Conservation (phyloP, 2,888 invertebrate species). For the Apocheima hispidaria region DNA sequence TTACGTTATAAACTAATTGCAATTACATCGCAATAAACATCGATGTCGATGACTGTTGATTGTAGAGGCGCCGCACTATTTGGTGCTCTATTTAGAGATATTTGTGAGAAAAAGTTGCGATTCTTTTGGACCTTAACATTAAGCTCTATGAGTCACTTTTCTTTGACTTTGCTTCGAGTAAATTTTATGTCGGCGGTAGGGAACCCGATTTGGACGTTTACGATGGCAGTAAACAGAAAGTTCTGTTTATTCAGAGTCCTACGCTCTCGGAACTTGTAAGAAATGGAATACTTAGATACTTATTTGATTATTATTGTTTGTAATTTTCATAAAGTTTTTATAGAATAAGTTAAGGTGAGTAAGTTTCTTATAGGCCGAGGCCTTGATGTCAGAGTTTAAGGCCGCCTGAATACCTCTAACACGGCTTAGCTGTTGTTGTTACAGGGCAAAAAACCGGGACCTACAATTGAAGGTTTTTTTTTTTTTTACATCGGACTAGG, state of each 20-base stretch:
- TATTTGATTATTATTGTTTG: slow-evolving; percentile 11
- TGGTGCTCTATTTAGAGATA: slow-evolving; percentile 44
- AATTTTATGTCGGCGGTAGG: slow-evolving; percentile 41
- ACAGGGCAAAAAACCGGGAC: no score
- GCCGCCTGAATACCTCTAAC: no score
- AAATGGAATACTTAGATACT: slow-evolving; percentile 17
- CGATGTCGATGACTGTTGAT: slow-evolving; percentile 49
- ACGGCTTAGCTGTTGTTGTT: no score
- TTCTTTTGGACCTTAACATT: slow-evolving; percentile 5
- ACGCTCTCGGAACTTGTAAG: slow-evolving; percentile 30
- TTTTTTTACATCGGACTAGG: no score
- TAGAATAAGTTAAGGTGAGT: not conserved
- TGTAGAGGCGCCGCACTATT: slow-evolving; percentile 48
- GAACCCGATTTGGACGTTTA: slow-evolving; percentile 49
- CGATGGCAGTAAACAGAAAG: slow-evolving; percentile 42
- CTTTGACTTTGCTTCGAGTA: slow-evolving; percentile 23
- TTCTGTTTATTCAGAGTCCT: slow-evolving; percentile 39
- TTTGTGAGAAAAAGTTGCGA: slow-evolving; percentile 19
- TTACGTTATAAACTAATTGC: slow-evolving; percentile 45
- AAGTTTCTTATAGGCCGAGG: no score
- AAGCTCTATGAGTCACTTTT: slow-evolving; percentile 19
- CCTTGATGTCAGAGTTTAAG: no score
- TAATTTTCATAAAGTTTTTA: slow-evolving; percentile 4
- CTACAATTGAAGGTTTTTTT: no score
- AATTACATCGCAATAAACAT: slow-evolving; percentile 41